Conservation (phyloP, 2,113 vertebrate species). For the Mixornis gularis region DNA sequence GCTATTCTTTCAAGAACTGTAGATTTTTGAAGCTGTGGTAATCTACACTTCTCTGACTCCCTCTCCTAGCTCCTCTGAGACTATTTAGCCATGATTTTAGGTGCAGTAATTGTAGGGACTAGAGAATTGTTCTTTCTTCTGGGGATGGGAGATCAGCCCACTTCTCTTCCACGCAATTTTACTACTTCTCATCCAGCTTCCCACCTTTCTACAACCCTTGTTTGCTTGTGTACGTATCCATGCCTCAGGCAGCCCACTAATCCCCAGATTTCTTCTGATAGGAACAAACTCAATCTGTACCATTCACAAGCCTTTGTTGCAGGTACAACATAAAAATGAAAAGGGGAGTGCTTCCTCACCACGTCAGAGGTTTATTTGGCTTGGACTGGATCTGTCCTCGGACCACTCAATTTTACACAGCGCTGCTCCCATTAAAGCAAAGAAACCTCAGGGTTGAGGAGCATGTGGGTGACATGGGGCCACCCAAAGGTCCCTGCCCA, state of each 20-base stretch:
- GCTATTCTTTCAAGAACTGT: neutral
- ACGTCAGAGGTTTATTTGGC: neutral
- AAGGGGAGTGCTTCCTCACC: neutral
- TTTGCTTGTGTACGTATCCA: neutral
- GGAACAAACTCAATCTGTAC: neutral
- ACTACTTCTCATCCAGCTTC: neutral
- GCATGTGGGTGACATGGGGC: accelerated
- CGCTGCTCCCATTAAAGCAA: neutral
- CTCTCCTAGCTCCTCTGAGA: neutral
- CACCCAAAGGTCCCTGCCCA: neutral
- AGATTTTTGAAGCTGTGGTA: neutral
- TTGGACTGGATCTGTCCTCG: neutral
- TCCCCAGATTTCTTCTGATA: neutral
- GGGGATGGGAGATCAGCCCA: neutral
- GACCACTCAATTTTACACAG: neutral
- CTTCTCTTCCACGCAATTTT: neutral
- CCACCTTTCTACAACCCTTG: neutral
- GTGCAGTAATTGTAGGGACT: neutral
- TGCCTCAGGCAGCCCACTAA: neutral
- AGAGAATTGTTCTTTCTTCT: neutral
- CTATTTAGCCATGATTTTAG: neutral
- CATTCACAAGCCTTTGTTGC: neutral
- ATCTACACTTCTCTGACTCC: neutral
- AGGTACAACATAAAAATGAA: neutral
- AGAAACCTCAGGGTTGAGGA: accelerated